These are phyloP conservation scores for Akabosia matsudoensis DNA, from an alignment of 1,140 invertebrate species.

Conservation along the genomic window DNA sequence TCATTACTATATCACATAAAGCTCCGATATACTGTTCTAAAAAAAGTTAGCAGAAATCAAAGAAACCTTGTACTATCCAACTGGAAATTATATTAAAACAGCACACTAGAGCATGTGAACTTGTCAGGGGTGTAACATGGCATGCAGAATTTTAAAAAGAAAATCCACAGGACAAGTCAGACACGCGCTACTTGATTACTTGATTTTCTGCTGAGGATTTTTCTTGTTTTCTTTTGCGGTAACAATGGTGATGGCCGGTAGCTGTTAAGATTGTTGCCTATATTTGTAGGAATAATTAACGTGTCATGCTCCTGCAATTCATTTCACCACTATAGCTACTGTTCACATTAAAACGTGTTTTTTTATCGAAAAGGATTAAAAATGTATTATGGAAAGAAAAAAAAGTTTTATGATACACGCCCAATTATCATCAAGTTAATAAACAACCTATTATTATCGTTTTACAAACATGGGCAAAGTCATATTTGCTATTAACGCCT, in stretches of 20 bases:
- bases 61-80: too few species aligned
- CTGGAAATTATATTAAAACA: too few species aligned
- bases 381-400: too few species aligned
- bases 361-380: too few species aligned
- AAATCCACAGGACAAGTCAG: conserved; percentile 1
- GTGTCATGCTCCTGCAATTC: background rate
- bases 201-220: background rate
- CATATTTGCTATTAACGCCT: background rate
- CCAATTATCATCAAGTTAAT: background rate
- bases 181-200: background rate
- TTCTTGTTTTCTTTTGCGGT: too few species aligned
- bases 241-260: background rate
- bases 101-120: too few species aligned
- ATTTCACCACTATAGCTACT: background rate
- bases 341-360: background rate
- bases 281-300: conserved; percentile 10
- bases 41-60: background rate
- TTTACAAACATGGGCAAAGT: too few species aligned
- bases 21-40: background rate
- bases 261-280: background rate
- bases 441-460: background rate
- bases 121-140: background rate
- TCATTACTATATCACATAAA: background rate
- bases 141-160: background rate
- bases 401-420: background rate